Conservation (phyloP, 2,888 invertebrate species). For the Macrophya alboannulata region DNA sequence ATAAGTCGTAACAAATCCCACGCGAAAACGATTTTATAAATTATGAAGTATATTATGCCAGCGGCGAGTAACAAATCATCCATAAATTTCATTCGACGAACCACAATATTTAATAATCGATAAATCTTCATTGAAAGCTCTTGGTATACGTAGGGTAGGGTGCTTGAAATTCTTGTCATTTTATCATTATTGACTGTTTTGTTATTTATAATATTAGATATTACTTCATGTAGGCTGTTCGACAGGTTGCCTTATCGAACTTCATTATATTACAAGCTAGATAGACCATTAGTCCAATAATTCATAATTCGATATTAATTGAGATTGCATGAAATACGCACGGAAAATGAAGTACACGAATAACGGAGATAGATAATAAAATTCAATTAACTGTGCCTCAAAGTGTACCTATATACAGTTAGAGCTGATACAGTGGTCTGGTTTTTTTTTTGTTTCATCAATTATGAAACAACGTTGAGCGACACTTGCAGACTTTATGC, state of each 20-base stretch:
- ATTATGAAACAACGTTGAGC: background rate
- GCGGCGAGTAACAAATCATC: background rate
- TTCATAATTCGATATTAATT: background rate
- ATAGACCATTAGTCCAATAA: background rate
- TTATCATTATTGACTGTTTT: background rate
- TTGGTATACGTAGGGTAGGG: background rate
- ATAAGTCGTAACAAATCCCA: background rate
- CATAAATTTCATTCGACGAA: background rate
- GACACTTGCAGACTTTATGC: background rate
- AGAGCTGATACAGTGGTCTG: background rate
- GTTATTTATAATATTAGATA: background rate
- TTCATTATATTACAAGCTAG: background rate
- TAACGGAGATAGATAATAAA: background rate
- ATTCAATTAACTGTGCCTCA: background rate
- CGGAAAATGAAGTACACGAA: too few relatives aligned
- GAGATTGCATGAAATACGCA: background rate
- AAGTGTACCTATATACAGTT: background rate
- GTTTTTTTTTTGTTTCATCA: background rate
- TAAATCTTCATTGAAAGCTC: background rate
- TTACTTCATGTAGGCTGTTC: background rate
- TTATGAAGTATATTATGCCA: background rate
- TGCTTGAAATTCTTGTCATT: background rate
- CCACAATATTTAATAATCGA: background rate
- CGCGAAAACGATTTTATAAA: conserved; percentile 24
- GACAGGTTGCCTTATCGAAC: background rate